Base-by-base conservation (phyloP, 2,888 invertebrate genomes). In the Lasioglossum malachurum region DNA sequence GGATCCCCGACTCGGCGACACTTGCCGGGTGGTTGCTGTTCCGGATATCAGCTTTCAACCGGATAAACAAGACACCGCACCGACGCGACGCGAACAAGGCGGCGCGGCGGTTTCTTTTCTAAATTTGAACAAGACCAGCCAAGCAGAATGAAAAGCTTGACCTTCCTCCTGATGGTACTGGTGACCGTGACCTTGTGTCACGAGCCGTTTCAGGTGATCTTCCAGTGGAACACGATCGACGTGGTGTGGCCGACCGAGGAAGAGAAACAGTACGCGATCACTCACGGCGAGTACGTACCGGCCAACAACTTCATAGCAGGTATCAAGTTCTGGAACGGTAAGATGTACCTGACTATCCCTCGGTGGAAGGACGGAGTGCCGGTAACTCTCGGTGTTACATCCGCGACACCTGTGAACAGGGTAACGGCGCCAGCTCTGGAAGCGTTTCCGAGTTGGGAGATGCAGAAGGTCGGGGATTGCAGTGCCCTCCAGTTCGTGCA, bases 181-280 rank as follows among this genome's bases (percentile, higher is more conserved):
- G 76, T 80, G 19, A 80, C 88, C 2, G 69, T 88, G 38, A 87
- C 82, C 4, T 49, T 72, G 27, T 89, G 89, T 38, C 92, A 94
- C 80, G 94, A 91, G 93, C 96, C 97, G 93, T 97, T 97, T 94
- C 96, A 96, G 84, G 97, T 97, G 53, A 96, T 97, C 84, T 97
- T 97, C 95, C 97, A 97, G 95, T 98, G 97, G 97, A 97, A 96
- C 93, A 96, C 96, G 87, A 95, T 97, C 87, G 97, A 97, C 93
- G 97, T 97, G 95, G 96, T 96, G 49, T 98, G 97, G 97, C 96
- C 96, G 60, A 96, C 96, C 87, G 96, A 96, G 75, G 96, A 96
- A 88, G 96, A 96, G 31, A 96, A 96, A 87, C 95, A 96, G 75
- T 95, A 95, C 86, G 97, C 96, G 85, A 94, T 96, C 86, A 96